A percentile compares a stretch with the other conserved stretches of the same genome.
Conservation (phyloP, 92 coral and sea anemone genomes). For the Phymanthus crucifer region DNA sequence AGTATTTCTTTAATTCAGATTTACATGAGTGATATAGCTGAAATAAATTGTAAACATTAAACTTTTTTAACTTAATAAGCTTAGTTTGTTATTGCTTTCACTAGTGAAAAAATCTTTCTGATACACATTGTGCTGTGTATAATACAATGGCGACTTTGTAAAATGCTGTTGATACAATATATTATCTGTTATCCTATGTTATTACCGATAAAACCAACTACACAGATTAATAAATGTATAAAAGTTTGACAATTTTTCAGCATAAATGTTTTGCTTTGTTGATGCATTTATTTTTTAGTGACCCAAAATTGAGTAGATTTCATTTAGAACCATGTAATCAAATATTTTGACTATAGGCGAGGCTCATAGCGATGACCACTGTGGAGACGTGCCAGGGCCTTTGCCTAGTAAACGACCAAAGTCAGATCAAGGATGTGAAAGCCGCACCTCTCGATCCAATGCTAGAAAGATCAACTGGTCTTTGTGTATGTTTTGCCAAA, state of each 20-base stretch:
- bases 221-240: too few relatives aligned
- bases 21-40: neutral
- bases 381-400: neutral
- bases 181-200: neutral
- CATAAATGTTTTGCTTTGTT: too few relatives aligned
- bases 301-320: neutral
- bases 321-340: neutral
- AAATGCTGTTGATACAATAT: neutral
- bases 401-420: neutral
- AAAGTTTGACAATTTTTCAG: too few relatives aligned
- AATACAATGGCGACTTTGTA: neutral
- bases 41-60: neutral
- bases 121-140: neutral
- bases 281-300: too few relatives aligned
- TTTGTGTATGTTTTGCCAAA: conserved; percentile 46
- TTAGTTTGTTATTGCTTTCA: neutral
- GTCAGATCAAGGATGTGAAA: neutral
- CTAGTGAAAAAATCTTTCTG: neutral
- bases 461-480: conserved; percentile 30
- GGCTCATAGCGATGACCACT: neutral
- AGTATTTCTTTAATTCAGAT: neutral
- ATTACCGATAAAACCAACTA: neutral
- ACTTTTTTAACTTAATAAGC: neutral
- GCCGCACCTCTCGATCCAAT: conserved; percentile 10
- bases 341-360: neutral